Conservation (phyloP, 2,113 vertebrate species). For the Ochotona curzoniae region DNA sequence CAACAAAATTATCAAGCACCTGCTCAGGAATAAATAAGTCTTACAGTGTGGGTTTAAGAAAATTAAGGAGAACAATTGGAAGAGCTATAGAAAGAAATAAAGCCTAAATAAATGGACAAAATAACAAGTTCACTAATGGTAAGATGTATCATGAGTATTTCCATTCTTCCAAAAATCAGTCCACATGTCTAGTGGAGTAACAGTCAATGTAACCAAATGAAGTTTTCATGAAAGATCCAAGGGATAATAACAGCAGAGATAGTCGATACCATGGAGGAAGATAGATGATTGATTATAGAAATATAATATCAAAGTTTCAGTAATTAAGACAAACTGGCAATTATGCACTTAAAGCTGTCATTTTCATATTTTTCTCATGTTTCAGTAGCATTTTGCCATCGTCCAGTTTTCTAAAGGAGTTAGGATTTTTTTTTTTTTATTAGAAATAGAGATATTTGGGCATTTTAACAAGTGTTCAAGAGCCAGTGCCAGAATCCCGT, state of each 20-base stretch:
- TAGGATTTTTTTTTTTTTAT: not conserved
- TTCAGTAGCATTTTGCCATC: not conserved
- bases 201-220: not conserved
- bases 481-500: too few species aligned
- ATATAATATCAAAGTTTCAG: not conserved
- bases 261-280: not conserved
- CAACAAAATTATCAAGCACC: not conserved
- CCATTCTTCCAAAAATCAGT: not conserved
- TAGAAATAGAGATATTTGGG: not conserved
- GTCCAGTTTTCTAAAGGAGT: not conserved
- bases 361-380: not conserved
- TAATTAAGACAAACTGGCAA: not conserved
- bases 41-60: not conserved
- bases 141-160: slow-evolving; percentile 19
- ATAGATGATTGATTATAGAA: not conserved
- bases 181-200: not conserved
- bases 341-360: not conserved
- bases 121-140: not conserved
- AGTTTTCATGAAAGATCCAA: not conserved
- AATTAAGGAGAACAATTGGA: not conserved
- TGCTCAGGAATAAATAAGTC: not conserved
- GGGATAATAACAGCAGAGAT: not conserved
- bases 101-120: not conserved
- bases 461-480: not conserved
- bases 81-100: not conserved